These are phyloP conservation scores for Dasyurus viverrinus DNA, from an alignment of 2,113 vertebrate species.

Conservation along the genomic window DNA sequence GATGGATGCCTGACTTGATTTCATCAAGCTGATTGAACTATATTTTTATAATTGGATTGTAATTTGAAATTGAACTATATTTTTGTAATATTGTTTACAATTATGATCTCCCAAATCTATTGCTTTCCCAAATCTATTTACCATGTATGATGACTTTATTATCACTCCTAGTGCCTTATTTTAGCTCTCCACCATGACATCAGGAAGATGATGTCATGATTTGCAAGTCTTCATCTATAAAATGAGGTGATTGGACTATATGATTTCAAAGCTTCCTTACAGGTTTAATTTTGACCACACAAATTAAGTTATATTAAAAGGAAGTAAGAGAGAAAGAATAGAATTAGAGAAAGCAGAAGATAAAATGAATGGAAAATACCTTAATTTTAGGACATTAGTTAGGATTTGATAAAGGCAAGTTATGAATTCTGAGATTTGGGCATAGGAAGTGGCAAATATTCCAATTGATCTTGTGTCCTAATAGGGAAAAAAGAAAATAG, in stretches of 20 bases:
- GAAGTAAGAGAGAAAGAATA: neutral
- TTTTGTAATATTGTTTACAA: too few relatives aligned
- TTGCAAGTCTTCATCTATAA: neutral
- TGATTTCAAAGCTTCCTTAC: neutral
- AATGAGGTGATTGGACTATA: neutral
- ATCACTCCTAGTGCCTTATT: too few relatives aligned
- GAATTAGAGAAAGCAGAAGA: neutral
- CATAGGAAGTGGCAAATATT: neutral
- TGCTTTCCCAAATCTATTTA: too few relatives aligned
- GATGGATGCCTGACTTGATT: too few relatives aligned
- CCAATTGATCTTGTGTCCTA: neutral
- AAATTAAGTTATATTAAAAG: neutral
- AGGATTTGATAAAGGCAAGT: neutral
- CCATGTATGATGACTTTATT: too few relatives aligned
- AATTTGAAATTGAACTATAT: too few relatives aligned
- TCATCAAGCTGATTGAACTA: too few relatives aligned
- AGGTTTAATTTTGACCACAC: neutral
- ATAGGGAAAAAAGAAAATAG: neutral
- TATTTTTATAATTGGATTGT: too few relatives aligned
- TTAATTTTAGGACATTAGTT: neutral
- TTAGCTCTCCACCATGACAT: too few relatives aligned
- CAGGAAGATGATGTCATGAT: too few relatives aligned
- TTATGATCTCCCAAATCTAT: too few relatives aligned
- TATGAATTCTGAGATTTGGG: neutral
- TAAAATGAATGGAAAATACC: neutral